phyloP scores from a whole-genome alignment of 2,888 invertebrate species.

The Mechanitis messenoides region DNA sequence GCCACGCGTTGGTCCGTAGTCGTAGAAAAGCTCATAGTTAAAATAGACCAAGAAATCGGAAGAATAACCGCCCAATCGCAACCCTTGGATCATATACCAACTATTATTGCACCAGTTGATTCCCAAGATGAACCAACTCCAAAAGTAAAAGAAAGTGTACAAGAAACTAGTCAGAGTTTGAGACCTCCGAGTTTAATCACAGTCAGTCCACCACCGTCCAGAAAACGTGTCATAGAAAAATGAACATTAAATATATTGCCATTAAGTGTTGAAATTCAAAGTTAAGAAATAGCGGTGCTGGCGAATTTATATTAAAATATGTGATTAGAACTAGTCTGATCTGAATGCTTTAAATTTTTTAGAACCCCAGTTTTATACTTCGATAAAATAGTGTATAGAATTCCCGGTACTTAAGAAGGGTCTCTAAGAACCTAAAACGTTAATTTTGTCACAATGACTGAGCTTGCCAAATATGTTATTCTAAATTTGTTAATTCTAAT shows the following conservation, averaged over 20 bases:
- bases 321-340: slow-evolving; percentile 1
- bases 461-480: no score
- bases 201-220: slow-evolving; percentile 55
- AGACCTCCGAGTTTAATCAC: slow-evolving; percentile 45
- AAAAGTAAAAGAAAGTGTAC: slow-evolving; percentile 13
- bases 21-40: slow-evolving; percentile 56
- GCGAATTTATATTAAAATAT: not conserved
- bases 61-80: slow-evolving; percentile 52
- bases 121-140: slow-evolving; percentile 16
- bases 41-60: slow-evolving; percentile 61
- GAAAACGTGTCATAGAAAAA: slow-evolving; percentile 41
- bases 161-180: slow-evolving; percentile 33
- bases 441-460: no score
- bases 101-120: slow-evolving; percentile 26
- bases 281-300: not conserved
- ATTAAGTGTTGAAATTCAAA: not conserved
- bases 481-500: not conserved
- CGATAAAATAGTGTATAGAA: not conserved
- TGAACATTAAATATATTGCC: slow-evolving; percentile 9
- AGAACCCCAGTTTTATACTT: not conserved
- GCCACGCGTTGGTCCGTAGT: slow-evolving; percentile 64
- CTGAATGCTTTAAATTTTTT: not conserved
- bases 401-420: no score
- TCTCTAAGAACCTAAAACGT: no score
- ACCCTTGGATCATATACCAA: slow-evolving; percentile 13